phyloP scores from a whole-genome alignment of 1,140 invertebrate species.

The Sycophaga agraensis region DNA sequence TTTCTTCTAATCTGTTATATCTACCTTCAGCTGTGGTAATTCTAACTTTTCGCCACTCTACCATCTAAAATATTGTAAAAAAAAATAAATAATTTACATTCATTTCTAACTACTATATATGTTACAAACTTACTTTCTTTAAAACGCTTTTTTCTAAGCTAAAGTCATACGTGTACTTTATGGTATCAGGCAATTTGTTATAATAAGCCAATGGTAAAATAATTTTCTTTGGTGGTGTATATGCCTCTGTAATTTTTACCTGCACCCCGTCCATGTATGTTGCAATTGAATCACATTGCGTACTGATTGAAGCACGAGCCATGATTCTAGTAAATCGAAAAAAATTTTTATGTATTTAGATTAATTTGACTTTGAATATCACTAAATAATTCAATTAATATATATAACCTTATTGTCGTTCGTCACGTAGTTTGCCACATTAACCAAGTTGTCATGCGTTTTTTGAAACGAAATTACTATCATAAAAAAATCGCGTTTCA shows the following conservation, averaged over 20 bases:
- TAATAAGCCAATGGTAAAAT: slow-evolving; percentile 68
- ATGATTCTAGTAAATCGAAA: slow-evolving; percentile 32
- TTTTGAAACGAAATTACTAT: not conserved
- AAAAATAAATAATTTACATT: no score
- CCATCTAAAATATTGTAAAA: slow-evolving; percentile 50
- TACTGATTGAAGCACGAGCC: slow-evolving; percentile 39
- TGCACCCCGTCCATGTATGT: slow-evolving; percentile 78
- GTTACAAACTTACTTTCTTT: slow-evolving; percentile 53
- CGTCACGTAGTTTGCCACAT: slow-evolving; percentile 7
- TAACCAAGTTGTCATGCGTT: not conserved
- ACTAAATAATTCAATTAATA: no score
- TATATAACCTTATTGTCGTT: slow-evolving; percentile 15
- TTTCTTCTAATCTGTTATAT: slow-evolving; percentile 60
- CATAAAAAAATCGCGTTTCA: not conserved
- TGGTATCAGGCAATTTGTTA: slow-evolving; percentile 59
- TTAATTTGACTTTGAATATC: no score
- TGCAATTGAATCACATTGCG: slow-evolving; percentile 49
- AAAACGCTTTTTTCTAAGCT: slow-evolving; percentile 70
- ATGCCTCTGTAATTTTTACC: slow-evolving; percentile 84
- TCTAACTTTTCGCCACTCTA: slow-evolving; percentile 67
- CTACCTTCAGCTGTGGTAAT: slow-evolving; percentile 62
- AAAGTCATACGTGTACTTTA: slow-evolving; percentile 70
- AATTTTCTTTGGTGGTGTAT: slow-evolving; percentile 74
- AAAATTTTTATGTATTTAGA: no score
- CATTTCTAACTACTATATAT: no score